These are phyloP conservation scores for Phyllostomus hastatus DNA, from an alignment of 2,113 vertebrate genomes.

Conservation along the genomic window DNA sequence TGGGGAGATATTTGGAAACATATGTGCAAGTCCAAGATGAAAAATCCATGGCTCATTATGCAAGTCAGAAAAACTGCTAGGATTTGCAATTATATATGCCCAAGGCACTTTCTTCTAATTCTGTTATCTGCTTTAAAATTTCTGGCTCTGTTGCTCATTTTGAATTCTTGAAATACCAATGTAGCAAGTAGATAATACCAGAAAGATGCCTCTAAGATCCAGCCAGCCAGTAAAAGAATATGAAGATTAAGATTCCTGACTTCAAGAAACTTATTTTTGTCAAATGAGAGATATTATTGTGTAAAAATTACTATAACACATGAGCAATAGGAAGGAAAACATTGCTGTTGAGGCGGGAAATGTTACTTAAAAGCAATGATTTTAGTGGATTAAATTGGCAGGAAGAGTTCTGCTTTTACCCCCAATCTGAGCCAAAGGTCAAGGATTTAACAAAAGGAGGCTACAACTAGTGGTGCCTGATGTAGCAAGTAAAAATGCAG, in stretches of 20 bases:
- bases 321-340: constrained; percentile 38
- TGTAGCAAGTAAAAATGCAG: constrained; percentile 38
- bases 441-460: constrained; percentile 7
- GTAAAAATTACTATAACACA: background rate
- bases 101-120: constrained; percentile 55
- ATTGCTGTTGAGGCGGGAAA: background rate
- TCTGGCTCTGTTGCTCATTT: constrained; percentile 50
- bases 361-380: background rate
- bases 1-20: constrained; percentile 40
- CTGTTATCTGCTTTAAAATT: constrained; percentile 66
- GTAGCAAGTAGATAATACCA: constrained; percentile 25
- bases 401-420: background rate
- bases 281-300: constrained; percentile 24
- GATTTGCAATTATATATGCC: constrained; percentile 49
- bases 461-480: background rate
- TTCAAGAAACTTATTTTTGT: constrained; percentile 49
- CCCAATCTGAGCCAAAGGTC: background rate
- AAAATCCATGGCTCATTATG: constrained; percentile 52
- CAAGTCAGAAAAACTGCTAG: constrained; percentile 49
- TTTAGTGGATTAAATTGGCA: background rate
- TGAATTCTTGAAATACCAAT: constrained; percentile 66
- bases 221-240: constrained; percentile 22
- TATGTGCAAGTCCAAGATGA: constrained; percentile 54
- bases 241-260: constrained; percentile 27
- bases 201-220: constrained; percentile 42